phyloP scores from a whole-genome alignment of 92 coral and sea anemone species.

The Parazoanthus darwini region DNA sequence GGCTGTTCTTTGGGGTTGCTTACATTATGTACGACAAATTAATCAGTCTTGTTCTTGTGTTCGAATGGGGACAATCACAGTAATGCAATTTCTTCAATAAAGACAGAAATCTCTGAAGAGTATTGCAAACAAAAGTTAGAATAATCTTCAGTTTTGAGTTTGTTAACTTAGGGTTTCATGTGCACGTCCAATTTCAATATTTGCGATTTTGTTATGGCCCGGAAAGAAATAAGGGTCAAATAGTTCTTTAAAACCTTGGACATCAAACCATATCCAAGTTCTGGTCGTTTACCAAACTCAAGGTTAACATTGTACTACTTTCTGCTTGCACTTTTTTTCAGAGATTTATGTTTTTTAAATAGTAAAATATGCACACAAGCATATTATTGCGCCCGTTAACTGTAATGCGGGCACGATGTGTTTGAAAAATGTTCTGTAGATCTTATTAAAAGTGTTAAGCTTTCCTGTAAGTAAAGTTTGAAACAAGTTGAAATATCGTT shows the following conservation, averaged over 20 bases:
- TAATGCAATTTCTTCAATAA: too few species aligned
- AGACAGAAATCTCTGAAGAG: neutral
- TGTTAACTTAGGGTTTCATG: too few species aligned
- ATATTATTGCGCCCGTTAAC: neutral
- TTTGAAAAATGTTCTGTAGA: too few species aligned
- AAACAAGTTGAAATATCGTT: neutral
- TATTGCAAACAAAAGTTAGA: neutral
- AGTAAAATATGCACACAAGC: too few species aligned
- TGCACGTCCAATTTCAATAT: too few species aligned
- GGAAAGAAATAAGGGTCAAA: neutral
- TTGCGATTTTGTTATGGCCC: neutral
- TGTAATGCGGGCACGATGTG: neutral
- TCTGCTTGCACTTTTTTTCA: neutral
- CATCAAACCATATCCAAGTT: too few species aligned
- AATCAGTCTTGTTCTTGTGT: neutral
- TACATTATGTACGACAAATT: neutral
- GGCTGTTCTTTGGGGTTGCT: too few species aligned
- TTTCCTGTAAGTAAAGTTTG: too few species aligned
- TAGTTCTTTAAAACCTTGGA: neutral
- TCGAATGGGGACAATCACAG: neutral
- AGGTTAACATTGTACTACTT: neutral
- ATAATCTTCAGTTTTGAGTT: neutral
- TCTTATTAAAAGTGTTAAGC: too few species aligned
- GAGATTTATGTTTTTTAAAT: neutral
- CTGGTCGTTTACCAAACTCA: neutral